Percentiles rank a stretch among this genome's conserved stretches.
These are phyloP conservation scores for Uloborus plumipes DNA, from an alignment of 2,888 invertebrate species.

Conservation along the genomic window DNA sequence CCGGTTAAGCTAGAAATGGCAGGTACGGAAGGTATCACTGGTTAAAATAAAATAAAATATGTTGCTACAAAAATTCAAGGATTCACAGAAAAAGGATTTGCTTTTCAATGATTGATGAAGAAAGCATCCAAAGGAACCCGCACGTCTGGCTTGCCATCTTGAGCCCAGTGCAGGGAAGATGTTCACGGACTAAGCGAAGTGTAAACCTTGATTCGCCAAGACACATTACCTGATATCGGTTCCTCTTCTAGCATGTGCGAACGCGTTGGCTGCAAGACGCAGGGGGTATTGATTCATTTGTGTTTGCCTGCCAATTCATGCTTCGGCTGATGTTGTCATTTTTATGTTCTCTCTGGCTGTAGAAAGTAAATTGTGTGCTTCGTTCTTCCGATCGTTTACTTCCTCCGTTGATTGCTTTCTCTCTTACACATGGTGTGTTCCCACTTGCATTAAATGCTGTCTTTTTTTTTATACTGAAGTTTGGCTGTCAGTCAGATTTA, in stretches of 20 bases:
- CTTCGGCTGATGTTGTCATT: slow-evolving; percentile 56
- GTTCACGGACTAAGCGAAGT: slow-evolving; percentile 29
- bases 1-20: too few species aligned
- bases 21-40: too few species aligned
- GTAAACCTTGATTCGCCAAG: slow-evolving; percentile 43
- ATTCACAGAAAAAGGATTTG: too few species aligned
- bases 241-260: slow-evolving; percentile 14
- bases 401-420: slow-evolving; percentile 53
- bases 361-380: slow-evolving; percentile 47
- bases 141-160: slow-evolving; percentile 33
- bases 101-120: too few species aligned
- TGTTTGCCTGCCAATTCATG: slow-evolving; percentile 47
- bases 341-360: slow-evolving; percentile 33
- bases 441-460: slow-evolving; percentile 9
- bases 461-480: too few species aligned
- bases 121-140: neutral
- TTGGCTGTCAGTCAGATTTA: too few species aligned
- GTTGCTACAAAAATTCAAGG: too few species aligned
- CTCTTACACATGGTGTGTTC: slow-evolving; percentile 31
- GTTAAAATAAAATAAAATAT: too few species aligned
- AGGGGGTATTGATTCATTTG: slow-evolving; percentile 58
- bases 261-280: neutral
- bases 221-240: slow-evolving; percentile 52
- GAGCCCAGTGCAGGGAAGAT: slow-evolving; percentile 2
- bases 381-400: slow-evolving; percentile 42